Evolutionary conservation across 2,113 vertebrate species (phyloP), one percentile per base, ranked within the genome.

Genomic region (Laticauda colubrina): DNA sequence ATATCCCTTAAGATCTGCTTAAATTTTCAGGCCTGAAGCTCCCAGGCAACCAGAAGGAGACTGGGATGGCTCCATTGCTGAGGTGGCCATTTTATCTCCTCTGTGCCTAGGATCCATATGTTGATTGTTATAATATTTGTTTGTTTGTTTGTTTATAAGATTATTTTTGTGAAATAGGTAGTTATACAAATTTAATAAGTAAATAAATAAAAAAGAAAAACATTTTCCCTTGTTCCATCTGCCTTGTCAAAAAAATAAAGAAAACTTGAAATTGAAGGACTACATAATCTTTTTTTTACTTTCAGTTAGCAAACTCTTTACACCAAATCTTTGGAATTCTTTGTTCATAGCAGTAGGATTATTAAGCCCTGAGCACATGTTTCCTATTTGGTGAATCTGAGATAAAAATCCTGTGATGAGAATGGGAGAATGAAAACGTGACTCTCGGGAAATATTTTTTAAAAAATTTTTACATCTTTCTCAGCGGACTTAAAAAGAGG

Each of bases 361-460:
- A 94, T 97, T 97, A 97, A 97, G 87, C 54, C 89, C 51, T 85
- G 64, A 94, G 96, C 97, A 98, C 94, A 96, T 98, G 98, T 97
- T 98, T 98, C 94, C 90, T 87, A 98, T 98, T 97, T 97, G 96
- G 95, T 53, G 29, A 96, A 97, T 97, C 96, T 97, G 95, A 98
- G 96, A 97, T 97, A 97, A 97, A 81, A 90, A 18, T 96, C 97
- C 96, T n/a, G 94, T 96, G 96, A 85, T 93, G 95, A 97, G 97
- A 97, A 93, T 94, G 94, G 95, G 96, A 97, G 96, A 97, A 95
- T 94, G 95, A 97, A 94, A 96, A 95, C 0, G 2, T 90, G 96
- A 96, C 96, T 93, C 96, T 93, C 92, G 93, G 95, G 93, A 93
- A 93, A 96, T 93, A 96, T 89, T 81, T 43, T n/a, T 34, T 18